Evolutionary conservation across 2,797 vertebrate genomes (phyloP).

Genomic region (Paguma larvata): DNA sequence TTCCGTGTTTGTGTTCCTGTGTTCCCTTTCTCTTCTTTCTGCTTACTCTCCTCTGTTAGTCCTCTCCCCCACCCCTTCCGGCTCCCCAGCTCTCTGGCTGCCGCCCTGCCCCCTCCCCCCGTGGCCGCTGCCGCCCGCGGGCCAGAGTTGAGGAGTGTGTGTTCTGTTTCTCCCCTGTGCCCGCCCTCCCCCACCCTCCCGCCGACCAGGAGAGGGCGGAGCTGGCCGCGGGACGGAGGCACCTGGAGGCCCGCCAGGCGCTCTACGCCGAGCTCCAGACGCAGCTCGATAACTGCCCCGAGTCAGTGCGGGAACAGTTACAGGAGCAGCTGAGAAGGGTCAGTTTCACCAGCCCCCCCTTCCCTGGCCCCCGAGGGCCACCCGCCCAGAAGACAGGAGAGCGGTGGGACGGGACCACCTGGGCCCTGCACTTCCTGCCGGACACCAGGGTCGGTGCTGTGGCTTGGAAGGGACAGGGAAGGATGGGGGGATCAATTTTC

Average conservation of each 20-base stretch:
- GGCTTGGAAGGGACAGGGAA: constrained; percentile 64
- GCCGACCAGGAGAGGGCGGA: constrained; percentile 96
- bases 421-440: constrained; percentile 72
- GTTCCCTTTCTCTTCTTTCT: not conserved
- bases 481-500: not conserved
- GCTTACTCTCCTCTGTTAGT: not conserved
- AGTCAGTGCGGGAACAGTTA: constrained; percentile 97
- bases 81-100: not conserved
- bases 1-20: not conserved
- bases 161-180: constrained; percentile 83
- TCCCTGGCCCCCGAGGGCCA: constrained; percentile 79
- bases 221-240: constrained; percentile 95
- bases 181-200: constrained; percentile 84
- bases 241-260: constrained; percentile 95
- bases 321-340: constrained; percentile 98
- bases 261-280: constrained; percentile 96
- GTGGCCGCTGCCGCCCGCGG: constrained; percentile 83
- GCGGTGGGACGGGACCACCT: constrained; percentile 73
- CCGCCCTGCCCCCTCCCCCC: not conserved
- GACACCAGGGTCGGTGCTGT: constrained; percentile 74
- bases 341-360: constrained; percentile 91
- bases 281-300: constrained; percentile 98
- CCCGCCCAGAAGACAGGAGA: constrained; percentile 72
- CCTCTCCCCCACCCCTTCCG: not conserved
- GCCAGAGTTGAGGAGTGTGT: constrained; percentile 90